Evolutionary conservation across 2,888 invertebrate genomes (phyloP), one percentile per base, ranked within the genome.

Genomic region (Caenorhabditis japonica): DNA sequence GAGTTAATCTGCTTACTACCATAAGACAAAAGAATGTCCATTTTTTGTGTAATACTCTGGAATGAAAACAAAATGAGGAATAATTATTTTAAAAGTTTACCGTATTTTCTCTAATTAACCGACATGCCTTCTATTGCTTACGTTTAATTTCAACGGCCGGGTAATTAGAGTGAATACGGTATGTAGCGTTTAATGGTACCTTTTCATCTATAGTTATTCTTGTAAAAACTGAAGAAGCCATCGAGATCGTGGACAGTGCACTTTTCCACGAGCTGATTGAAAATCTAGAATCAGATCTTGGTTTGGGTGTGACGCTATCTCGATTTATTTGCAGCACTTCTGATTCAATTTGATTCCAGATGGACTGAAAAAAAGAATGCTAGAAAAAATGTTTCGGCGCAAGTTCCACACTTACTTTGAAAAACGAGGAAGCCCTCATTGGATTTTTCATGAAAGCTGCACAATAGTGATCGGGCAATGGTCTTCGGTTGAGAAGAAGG

Each of bases 391-490:
- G 34, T 7, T 33, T 7, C 34, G 34, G 8, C 39, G n/a, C 12
- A 12, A 49, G n/a, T 49, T 25, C 33, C 13, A 2, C 21, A 52
- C 61, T 19, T n/a, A 69, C 61, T 33, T 62, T 60, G 47, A 74
- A 53, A 39, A 74, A 69, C 4, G 69, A 43, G 12, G 73, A 60
- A 1, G 73, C 56, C 44, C 73, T 43, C 2, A n/a, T 38, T n/a
- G 74, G 74, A 47, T 69, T 74, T 34, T 49, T 69, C 69, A 74
- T 58, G 23, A 74, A 74, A 0, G 69, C 68, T 1, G 52, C 49
- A 10, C 52, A 52, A 33, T 41, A 38, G 4, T 36, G 60, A 3
- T 59, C 58, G 3, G 47, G 39, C 3, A 52, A 17, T 15, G 74
- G 53, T 43, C 59, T 74, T 13, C 55, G 30, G n/a, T 55, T 56